Evolutionary conservation across 2,113 vertebrate genomes (phyloP).

Genomic region (Mus spicilegus): DNA sequence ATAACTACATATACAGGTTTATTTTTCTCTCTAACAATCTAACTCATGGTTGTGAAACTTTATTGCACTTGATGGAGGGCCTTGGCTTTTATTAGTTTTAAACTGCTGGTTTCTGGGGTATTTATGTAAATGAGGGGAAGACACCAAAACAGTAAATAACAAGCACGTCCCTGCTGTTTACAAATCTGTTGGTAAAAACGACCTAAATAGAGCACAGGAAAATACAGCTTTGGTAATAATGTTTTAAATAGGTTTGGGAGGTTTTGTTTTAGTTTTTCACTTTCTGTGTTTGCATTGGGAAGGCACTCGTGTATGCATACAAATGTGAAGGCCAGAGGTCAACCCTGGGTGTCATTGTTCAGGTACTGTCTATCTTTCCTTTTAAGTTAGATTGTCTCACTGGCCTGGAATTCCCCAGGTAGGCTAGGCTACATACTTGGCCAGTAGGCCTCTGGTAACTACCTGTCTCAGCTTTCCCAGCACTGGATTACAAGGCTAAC

Average conservation of each 20-base stretch:
- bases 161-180: conserved; percentile 80
- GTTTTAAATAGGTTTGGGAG: neutral
- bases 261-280: neutral
- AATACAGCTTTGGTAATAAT: conserved; percentile 48
- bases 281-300: neutral
- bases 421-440: neutral
- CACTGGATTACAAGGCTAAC: neutral
- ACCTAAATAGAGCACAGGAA: conserved; percentile 69
- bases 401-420: neutral
- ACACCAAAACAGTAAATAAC: conserved; percentile 82
- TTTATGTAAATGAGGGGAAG: conserved; percentile 82
- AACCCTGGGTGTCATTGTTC: neutral
- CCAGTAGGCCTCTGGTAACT: no score
- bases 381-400: neutral
- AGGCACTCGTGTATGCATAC: neutral
- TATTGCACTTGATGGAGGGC: conserved; percentile 80
- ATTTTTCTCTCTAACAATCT: conserved; percentile 80
- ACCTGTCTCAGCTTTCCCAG: neutral
- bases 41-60: conserved; percentile 81
- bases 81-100: conserved; percentile 82
- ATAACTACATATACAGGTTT: conserved; percentile 78
- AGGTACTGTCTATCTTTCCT: neutral
- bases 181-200: conserved; percentile 79
- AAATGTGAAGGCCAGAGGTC: neutral
- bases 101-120: conserved; percentile 82